Base-by-base conservation (phyloP, 1,140 invertebrate species). In the Cataglyphis hispanica region DNA sequence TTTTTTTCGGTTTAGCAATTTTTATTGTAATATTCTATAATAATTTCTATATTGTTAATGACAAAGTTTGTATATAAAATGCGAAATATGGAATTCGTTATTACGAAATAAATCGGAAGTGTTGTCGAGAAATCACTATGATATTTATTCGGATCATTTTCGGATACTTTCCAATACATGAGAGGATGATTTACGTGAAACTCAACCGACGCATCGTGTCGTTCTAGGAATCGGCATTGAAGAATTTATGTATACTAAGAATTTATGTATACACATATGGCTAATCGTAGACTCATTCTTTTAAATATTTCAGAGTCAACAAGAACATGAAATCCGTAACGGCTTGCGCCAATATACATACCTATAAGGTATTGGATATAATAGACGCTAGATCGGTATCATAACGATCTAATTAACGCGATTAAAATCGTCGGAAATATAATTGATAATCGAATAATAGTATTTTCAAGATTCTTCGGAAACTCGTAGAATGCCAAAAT, bases 221-320 rank as follows among this genome's bases (percentile, higher is more conserved):
- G 5, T 76, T 60, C 22, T 75, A 46, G 27, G 61, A 22, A 67
- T 66, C 46, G 75, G 60, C 63, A 66, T 25, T 22, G 76, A 8
- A 78, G 27, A 78, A 78, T 67, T 78, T 67, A 25, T 19, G 25
- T 66, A 34, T 53, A 72, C 31, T 25, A 78, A 78, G 27, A 78
- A 78, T 67, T 78, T 67, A 25, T 19, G 25, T 66, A 34, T 53
- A 72, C n/a, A 78, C 22, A n/a, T 34, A 1, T 34, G 40, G 34
- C 61, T 78, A 78, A 78, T 67, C 13, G 13, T 25, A 66, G 27
- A 25, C 50, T 78, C 43, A 31, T 78, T 66, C 60, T n/a, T 50
- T 67, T 19, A 34, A 46, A 78, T 78, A 78, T 78, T 66, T 67
- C 61, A 76, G 74, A 76, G 58, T 61, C 61, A 78, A 78, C 76